Evolutionary conservation across 1,140 invertebrate species (phyloP).

Genomic region (Mya arenaria): DNA sequence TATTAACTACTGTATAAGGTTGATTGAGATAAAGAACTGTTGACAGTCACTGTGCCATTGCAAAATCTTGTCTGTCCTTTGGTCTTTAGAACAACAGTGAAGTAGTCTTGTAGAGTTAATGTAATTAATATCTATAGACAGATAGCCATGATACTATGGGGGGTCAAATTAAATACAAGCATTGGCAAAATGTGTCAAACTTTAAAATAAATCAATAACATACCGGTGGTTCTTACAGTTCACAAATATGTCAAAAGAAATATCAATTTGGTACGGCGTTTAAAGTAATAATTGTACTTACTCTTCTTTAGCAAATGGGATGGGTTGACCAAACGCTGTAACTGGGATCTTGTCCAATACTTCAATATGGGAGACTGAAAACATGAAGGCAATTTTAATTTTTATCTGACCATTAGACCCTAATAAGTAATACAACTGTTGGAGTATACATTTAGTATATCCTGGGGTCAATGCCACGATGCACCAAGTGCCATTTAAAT

Average conservation of each 20-base stretch:
- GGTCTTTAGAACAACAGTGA: no score
- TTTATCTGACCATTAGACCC: no score
- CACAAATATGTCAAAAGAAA: background rate
- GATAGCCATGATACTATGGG: background rate
- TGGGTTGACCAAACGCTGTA: conserved; percentile 57
- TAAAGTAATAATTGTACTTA: conserved; percentile 26
- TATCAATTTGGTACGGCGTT: background rate
- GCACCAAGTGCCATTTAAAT: no score
- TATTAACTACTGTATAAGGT: no score
- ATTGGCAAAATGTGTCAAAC: no score
- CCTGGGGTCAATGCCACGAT: no score
- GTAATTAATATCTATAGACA: background rate
- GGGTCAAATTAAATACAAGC: background rate
- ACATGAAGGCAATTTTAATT: background rate
- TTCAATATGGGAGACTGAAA: conserved; percentile 59
- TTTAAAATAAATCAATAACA: background rate
- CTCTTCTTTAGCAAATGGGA: conserved; percentile 53
- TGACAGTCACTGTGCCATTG: no score
- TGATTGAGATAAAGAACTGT: no score
- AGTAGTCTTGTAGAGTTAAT: background rate
- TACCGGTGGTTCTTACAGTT: background rate
- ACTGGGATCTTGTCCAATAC: conserved; percentile 56
- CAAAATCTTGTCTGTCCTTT: no score
- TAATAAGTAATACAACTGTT: no score
- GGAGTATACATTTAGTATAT: no score